Base-by-base conservation (phyloP, 2,888 invertebrate genomes). In the Philopedon plagiatum region DNA sequence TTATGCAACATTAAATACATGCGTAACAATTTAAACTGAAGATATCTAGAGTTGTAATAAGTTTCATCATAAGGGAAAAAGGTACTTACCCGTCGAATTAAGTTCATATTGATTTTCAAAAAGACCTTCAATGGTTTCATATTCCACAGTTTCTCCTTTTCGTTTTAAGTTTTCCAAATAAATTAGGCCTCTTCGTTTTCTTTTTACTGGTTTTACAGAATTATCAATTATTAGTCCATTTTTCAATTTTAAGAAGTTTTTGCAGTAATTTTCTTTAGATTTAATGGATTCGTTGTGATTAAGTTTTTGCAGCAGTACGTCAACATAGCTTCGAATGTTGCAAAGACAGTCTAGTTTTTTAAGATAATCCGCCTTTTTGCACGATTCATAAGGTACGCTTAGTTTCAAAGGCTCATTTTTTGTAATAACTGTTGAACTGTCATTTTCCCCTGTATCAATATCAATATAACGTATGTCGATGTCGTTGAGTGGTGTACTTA, bases 111-210 rank as follows among this genome's bases (percentile, higher is more conserved):
- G 76, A n/a, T 78, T 73, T 51, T 76, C 75, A 11, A 82, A 76
- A 15, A 80, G 73, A 15, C 75, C 78, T 13, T 78, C 78, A 11
- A 77, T 76, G 41, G 76, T 71, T 41, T 79, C 73, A 54, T 77
- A 76, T 57, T 79, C 76, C 13, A 80, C 58, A 54, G 60, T 65
- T 56, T 75, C 76, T 41, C 67, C 61, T 39, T 58, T 34, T 15
- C 37, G 74, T 13, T 66, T 69, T 39, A 66, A 37, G 26, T 75
- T 77, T 56, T 76, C 78, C 41, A 79, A 65, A 66, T 81, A 81
- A 15, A 78, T 74, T 11, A 80, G 76, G 72, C 82, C 81, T 54
- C 82, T 77, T 62, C 77, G 77, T 21, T 75, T 79, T 37, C 82
- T 75, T 34, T 75, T 73, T 4, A 75, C 19, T 1, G 78, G 74